Evolutionary conservation across 1,140 invertebrate species (phyloP).

Genomic region (Drosophila quadrilineata): DNA sequence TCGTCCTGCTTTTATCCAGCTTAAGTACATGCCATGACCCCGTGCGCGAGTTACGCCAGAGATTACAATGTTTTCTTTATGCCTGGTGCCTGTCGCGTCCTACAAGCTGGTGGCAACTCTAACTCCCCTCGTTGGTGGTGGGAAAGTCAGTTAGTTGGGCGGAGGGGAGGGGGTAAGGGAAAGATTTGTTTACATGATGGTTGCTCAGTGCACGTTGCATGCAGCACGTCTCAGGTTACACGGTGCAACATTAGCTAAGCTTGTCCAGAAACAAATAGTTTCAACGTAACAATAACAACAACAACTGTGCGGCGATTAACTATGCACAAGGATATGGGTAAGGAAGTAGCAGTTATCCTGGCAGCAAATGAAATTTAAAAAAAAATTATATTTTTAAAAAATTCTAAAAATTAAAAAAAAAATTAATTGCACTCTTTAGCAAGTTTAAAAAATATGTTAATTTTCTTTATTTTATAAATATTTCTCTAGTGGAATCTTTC

Average conservation of each 20-base stretch:
- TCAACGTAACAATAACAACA: not conserved
- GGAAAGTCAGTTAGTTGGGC: too few species aligned
- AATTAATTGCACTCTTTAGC: too few species aligned
- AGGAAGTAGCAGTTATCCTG: not conserved
- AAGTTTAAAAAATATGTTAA: too few species aligned
- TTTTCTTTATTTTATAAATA: too few species aligned
- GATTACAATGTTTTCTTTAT: conserved; percentile 22
- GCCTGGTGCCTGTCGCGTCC: not conserved
- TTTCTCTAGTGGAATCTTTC: not conserved
- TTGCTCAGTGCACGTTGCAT: not conserved
- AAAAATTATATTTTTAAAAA: too few species aligned
- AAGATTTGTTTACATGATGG: not conserved
- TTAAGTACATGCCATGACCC: conserved; percentile 9
- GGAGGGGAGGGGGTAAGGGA: too few species aligned
- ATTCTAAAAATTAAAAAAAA: too few species aligned
- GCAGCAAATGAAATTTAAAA: too few species aligned
- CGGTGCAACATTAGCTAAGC: conserved; percentile 9
- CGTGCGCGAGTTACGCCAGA: not conserved
- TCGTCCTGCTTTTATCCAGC: conserved; percentile 5
- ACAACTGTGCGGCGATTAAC: conserved; percentile 12
- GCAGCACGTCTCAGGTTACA: not conserved
- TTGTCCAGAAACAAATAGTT: conserved; percentile 17
- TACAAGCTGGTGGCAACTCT: too few species aligned
- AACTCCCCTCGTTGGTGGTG: too few species aligned
- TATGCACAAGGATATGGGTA: not conserved